Conservation (phyloP, 2,797 vertebrate species). For the Cryptoblepharus egeriae region DNA sequence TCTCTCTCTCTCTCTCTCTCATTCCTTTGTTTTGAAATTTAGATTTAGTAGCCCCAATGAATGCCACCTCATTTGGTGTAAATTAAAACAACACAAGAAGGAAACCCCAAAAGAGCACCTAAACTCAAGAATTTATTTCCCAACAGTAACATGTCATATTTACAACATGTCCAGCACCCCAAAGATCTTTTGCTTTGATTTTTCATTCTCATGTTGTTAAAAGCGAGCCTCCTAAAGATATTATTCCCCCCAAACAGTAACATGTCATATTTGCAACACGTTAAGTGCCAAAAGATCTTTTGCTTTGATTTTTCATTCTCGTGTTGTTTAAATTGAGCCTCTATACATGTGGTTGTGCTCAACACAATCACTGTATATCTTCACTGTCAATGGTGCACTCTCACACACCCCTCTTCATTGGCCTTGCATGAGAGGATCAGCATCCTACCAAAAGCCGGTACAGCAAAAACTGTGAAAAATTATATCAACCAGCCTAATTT, state of each 20-base stretch:
- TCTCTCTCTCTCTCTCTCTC: neutral
- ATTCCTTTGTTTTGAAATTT: conserved; percentile 37
- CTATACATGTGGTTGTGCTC: conserved; percentile 1
- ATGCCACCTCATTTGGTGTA: conserved; percentile 20
- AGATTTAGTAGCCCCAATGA: neutral
- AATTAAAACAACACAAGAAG: neutral
- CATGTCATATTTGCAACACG: neutral
- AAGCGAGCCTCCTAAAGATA: too few relatives aligned
- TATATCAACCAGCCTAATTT: neutral
- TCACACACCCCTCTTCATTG: conserved; percentile 12
- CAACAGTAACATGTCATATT: neutral
- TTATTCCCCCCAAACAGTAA: neutral
- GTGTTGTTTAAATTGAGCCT: neutral
- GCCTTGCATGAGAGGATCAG: conserved; percentile 30
- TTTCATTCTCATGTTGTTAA: neutral
- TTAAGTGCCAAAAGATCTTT: conserved; percentile 10
- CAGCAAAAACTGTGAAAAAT: conserved; percentile 18
- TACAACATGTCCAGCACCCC: conserved; percentile 8
- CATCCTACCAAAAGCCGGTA: conserved; percentile 29
- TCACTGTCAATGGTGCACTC: neutral
- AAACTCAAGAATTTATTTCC: neutral
- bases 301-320: neutral
- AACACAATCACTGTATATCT: conserved; percentile 1
- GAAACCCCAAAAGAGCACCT: neutral
- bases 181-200: conserved; percentile 3